Evolutionary conservation across 2,888 invertebrate genomes (phyloP).

Genomic region (Epirrhoe tristata): DNA sequence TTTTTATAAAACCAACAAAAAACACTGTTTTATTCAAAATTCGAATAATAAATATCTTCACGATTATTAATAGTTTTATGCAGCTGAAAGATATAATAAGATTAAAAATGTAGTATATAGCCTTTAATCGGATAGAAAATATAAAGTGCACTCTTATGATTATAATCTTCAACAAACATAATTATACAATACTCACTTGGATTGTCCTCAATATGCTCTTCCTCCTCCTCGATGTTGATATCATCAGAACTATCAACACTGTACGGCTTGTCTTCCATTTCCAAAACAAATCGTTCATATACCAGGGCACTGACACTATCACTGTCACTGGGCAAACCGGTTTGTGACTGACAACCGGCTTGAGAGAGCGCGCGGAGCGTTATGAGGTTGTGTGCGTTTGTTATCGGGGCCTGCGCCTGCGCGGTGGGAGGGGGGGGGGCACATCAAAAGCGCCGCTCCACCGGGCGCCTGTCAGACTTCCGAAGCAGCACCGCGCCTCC

Average conservation of each 20-base stretch:
- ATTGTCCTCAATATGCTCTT: slow-evolving; percentile 76
- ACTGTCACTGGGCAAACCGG: slow-evolving; percentile 78
- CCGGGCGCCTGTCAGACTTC: slow-evolving; percentile 80
- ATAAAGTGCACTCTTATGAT: not conserved
- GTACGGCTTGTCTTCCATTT: slow-evolving; percentile 82
- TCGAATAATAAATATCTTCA: no score
- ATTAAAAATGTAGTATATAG: no score
- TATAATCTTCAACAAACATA: slow-evolving; percentile 10
- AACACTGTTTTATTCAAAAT: no score
- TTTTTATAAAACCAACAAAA: no score
- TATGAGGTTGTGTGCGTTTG: slow-evolving; percentile 82
- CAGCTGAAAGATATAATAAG: no score
- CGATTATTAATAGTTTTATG: no score
- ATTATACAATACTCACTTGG: slow-evolving; percentile 70
- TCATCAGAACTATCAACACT: slow-evolving; percentile 84
- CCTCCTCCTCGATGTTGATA: slow-evolving; percentile 80
- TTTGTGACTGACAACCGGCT: slow-evolving; percentile 81
- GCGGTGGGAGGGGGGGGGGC: slow-evolving; percentile 62
- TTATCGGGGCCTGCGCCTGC: slow-evolving; percentile 73
- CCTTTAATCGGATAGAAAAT: not conserved
- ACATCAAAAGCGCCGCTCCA: slow-evolving; percentile 78
- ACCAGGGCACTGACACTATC: slow-evolving; percentile 74
- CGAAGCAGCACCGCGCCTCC: slow-evolving; percentile 80
- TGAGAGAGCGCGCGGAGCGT: slow-evolving; percentile 80
- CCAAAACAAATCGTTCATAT: slow-evolving; percentile 72